phyloP scores from a whole-genome alignment of 1,140 invertebrate species.

The Archivesica marissinica region DNA sequence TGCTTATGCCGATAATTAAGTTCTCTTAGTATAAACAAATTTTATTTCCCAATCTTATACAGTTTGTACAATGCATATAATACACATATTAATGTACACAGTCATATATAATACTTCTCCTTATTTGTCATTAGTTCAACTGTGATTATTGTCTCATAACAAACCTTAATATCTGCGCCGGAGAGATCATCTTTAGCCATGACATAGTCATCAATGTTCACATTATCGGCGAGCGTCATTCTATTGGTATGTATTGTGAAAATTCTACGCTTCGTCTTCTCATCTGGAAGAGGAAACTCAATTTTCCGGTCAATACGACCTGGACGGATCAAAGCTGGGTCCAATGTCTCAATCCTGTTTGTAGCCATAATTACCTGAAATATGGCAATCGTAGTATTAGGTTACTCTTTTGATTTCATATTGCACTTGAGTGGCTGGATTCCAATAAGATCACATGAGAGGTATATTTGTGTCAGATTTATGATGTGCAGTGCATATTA shows the following conservation, averaged over 20 bases:
- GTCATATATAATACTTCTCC: too few species aligned
- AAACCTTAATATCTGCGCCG: constrained; percentile 93
- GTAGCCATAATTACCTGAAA: constrained; percentile 99
- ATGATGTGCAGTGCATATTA: too few species aligned
- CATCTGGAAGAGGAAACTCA: constrained; percentile 99
- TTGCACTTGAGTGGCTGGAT: too few species aligned
- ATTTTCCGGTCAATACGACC: constrained; percentile 99
- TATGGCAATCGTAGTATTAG: constrained; percentile 4
- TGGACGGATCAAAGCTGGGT: constrained; percentile 99
- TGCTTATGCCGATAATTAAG: too few species aligned
- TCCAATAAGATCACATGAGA: too few species aligned
- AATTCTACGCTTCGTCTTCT: constrained; percentile 99
- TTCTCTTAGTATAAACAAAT: too few species aligned
- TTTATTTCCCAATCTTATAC: too few species aligned
- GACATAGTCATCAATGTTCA: constrained; percentile 98
- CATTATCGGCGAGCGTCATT: constrained; percentile 99
- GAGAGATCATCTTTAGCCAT: constrained; percentile 99
- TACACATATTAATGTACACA: too few species aligned
- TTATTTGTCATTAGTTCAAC: too few species aligned
- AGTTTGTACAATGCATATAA: too few species aligned
- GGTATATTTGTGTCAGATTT: too few species aligned
- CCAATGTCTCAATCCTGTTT: constrained; percentile 99
- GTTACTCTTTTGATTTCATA: too few species aligned
- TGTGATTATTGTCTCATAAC: background rate
- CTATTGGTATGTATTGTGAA: constrained; percentile 99